Evolutionary conservation across 2,888 invertebrate genomes (phyloP).

Genomic region (Blera fallax): DNA sequence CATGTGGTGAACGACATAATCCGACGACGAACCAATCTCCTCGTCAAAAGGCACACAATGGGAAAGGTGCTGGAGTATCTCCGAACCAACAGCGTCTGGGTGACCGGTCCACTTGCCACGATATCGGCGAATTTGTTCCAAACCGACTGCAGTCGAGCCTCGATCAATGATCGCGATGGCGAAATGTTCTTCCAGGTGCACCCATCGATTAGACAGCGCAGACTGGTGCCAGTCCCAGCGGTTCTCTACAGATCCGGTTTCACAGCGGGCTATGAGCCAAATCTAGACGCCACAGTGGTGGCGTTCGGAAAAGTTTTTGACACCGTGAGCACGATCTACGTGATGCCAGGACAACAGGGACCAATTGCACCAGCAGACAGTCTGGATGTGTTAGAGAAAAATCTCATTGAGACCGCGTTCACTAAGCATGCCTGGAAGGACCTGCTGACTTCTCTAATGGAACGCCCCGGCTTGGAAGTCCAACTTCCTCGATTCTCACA

Average conservation of each 20-base stretch:
- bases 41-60: constrained; percentile 90
- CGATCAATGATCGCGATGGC: constrained; percentile 90
- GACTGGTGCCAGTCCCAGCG: constrained; percentile 92
- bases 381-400: constrained; percentile 87
- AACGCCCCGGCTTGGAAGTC: constrained; percentile 89
- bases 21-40: constrained; percentile 89
- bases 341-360: constrained; percentile 94
- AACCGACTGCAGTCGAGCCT: constrained; percentile 90
- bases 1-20: constrained; percentile 91
- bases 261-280: constrained; percentile 92
- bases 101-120: constrained; percentile 90
- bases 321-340: constrained; percentile 89
- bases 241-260: constrained; percentile 90
- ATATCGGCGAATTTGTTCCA: constrained; percentile 92
- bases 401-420: constrained; percentile 86
- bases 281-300: constrained; percentile 91
- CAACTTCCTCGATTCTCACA: constrained; percentile 93
- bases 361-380: constrained; percentile 90
- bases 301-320: constrained; percentile 88
- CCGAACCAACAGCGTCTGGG: constrained; percentile 87
- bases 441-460: constrained; percentile 88
- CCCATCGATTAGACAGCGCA: constrained; percentile 89
- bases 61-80: constrained; percentile 90
- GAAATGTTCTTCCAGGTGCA: constrained; percentile 93
- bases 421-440: constrained; percentile 88